phyloP scores from a whole-genome alignment of 2,888 invertebrate species.

The Axea sp. region DNA sequence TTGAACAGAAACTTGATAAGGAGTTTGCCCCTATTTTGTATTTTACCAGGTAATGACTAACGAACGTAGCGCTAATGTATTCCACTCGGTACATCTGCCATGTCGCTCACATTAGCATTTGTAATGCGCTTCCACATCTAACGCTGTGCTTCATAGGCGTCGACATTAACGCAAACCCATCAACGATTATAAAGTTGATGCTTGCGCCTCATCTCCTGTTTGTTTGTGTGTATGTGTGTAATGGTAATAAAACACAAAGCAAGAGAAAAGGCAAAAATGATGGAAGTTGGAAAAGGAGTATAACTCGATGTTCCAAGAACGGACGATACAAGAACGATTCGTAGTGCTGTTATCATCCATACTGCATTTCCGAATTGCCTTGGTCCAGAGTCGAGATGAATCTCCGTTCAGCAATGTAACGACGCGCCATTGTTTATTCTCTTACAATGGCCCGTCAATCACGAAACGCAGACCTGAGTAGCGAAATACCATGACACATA shows the following conservation, averaged over 20 bases:
- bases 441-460: constrained; percentile 61
- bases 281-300: constrained; percentile 65
- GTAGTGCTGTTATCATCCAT: constrained; percentile 21
- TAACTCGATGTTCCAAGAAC: constrained; percentile 62
- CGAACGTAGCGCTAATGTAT: constrained; percentile 77
- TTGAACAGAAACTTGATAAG: constrained; percentile 59
- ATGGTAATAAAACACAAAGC: constrained; percentile 48
- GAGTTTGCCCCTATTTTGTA: constrained; percentile 68
- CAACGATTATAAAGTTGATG: constrained; percentile 70
- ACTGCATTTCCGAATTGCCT: constrained; percentile 52
- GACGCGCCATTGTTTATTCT: constrained; percentile 60
- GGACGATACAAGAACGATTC: constrained; percentile 27
- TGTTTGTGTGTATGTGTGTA: too few relatives aligned
- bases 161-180: constrained; percentile 73
- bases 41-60: constrained; percentile 76
- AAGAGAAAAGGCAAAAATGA: constrained; percentile 36
- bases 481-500: constrained; percentile 59
- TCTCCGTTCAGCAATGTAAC: constrained; percentile 58
- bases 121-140: constrained; percentile 74
- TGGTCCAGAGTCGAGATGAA: constrained; percentile 55
- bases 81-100: constrained; percentile 73
- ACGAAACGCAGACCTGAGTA: constrained; percentile 49
- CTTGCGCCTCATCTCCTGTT: constrained; percentile 41
- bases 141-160: too few relatives aligned
- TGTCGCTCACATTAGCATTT: constrained; percentile 77